Evolutionary conservation across 35 echinoderm and acorn worm species (phyloP).

Genomic region (Lytechinus pictus): DNA sequence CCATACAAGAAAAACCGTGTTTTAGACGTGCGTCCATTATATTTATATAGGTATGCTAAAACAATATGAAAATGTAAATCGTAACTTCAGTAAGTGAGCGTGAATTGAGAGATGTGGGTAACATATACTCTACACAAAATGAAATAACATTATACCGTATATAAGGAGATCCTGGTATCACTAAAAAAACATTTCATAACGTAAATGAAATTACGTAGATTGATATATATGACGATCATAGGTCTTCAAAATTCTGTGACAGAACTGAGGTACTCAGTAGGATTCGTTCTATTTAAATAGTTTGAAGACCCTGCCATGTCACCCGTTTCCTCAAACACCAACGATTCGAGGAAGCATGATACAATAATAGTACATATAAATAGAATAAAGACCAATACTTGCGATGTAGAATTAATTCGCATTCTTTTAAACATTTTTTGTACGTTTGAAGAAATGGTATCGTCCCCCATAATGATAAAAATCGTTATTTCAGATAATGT

Average conservation of each 20-base stretch:
- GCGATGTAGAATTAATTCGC: not conserved
- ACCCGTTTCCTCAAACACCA: no score
- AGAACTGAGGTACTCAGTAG: not conserved
- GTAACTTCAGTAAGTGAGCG: not conserved
- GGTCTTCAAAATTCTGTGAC: not conserved
- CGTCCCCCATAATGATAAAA: not conserved
- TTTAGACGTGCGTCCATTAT: constrained; percentile 47
- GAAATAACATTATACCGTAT: not conserved
- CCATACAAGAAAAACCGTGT: constrained; percentile 56
- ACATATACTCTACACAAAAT: not conserved
- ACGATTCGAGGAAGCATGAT: no score
- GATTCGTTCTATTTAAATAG: not conserved
- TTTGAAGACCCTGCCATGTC: no score
- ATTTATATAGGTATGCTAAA: not conserved
- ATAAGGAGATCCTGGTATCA: not conserved
- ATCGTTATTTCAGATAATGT: not conserved
- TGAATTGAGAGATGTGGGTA: not conserved
- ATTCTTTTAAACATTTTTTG: not conserved
- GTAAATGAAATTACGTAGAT: not conserved
- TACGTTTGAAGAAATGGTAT: not conserved
- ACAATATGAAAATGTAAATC: not conserved
- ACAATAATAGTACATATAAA: no score
- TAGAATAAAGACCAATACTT: no score
- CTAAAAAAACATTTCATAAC: not conserved
- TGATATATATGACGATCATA: not conserved